phyloP scores from a whole-genome alignment of 2,888 invertebrate genomes.

The Philhelius pedissequus region DNA sequence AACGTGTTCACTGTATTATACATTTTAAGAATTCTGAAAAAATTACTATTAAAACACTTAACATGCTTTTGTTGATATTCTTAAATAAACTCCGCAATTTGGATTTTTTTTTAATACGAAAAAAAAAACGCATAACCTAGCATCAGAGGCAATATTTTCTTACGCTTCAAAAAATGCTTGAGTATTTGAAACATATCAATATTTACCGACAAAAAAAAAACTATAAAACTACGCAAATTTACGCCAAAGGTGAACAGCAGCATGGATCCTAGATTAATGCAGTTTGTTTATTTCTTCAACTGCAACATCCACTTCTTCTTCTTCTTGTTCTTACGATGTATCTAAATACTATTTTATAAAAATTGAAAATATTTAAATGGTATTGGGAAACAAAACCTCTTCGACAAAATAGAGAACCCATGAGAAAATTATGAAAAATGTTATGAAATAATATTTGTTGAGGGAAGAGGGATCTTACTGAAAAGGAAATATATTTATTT shows the following conservation, averaged over 20 bases:
- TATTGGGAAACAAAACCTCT: constrained; percentile 46
- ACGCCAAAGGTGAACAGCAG: constrained; percentile 61
- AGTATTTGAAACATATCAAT: constrained; percentile 25
- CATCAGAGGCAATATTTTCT: constrained; percentile 48
- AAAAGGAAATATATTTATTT: constrained; percentile 36
- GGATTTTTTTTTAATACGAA: constrained; percentile 16
- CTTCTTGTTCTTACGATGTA: not conserved
- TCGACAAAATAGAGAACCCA: constrained; percentile 37
- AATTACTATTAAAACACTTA: not conserved
- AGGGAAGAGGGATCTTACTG: constrained; percentile 44
- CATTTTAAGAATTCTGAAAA: not conserved
- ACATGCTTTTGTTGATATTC: constrained; percentile 27
- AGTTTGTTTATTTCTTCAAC: constrained; percentile 11
- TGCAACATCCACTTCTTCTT: constrained; percentile 40
- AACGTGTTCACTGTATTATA: not conserved
- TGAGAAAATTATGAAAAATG: constrained; percentile 42
- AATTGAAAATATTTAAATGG: constrained; percentile 1
- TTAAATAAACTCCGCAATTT: constrained; percentile 40
- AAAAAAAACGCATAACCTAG: constrained; percentile 58
- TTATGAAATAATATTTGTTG: constrained; percentile 15
- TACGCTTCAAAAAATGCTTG: constrained; percentile 54
- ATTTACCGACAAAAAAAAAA: constrained; percentile 19
- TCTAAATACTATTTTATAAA: not conserved
- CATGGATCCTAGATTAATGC: constrained; percentile 11
- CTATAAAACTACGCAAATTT: constrained; percentile 59